Conservation (phyloP, 2,113 vertebrate genomes). For the Callithrix jacchus region DNA sequence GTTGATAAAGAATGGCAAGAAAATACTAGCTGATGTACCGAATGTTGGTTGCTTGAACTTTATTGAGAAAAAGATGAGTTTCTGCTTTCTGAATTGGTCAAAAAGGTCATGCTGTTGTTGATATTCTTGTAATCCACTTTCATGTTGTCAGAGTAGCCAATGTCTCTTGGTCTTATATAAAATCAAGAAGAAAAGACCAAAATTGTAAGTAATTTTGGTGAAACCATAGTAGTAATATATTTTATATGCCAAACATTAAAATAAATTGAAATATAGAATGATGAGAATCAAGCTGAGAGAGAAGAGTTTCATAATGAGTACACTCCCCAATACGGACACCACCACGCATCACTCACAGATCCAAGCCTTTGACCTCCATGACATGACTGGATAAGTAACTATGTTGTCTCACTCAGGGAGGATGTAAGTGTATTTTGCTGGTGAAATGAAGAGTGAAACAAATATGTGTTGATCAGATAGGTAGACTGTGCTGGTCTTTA, state of each 20-base stretch:
- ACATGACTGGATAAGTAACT: background rate
- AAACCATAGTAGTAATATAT: background rate
- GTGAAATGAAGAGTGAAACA: background rate
- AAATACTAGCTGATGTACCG: background rate
- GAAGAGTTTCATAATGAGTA: background rate
- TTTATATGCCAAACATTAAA: background rate
- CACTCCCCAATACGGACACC: accelerated
- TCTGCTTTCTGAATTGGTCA: background rate
- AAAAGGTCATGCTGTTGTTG: background rate
- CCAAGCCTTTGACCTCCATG: background rate
- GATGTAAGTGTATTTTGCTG: background rate
- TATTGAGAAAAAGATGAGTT: background rate
- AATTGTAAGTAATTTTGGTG: background rate
- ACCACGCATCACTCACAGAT: background rate
- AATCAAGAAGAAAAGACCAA: background rate
- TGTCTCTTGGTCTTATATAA: background rate
- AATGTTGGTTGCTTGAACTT: background rate
- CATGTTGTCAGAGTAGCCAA: background rate
- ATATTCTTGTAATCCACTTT: background rate
- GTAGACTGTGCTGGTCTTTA: background rate
- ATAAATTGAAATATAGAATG: background rate
- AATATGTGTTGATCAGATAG: background rate
- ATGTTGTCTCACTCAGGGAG: background rate
- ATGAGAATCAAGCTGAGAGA: background rate
- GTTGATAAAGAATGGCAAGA: background rate